phyloP scores from a whole-genome alignment of 2,888 invertebrate genomes.

The Hybos culiciformis region DNA sequence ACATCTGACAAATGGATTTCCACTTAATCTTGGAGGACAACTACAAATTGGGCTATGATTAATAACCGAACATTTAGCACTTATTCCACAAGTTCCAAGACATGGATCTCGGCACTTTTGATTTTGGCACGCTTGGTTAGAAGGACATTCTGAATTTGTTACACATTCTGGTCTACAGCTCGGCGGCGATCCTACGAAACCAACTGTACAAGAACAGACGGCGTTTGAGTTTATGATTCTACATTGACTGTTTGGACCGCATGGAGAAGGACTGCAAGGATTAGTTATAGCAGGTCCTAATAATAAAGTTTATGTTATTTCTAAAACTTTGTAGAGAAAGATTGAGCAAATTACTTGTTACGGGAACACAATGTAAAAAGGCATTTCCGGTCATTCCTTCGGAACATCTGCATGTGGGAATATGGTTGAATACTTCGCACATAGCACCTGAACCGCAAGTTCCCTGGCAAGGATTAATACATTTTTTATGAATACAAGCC shows the following conservation, averaged over 20 bases:
- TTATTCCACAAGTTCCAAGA: conserved; percentile 59
- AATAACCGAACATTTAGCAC: conserved; percentile 56
- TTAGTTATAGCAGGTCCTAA: conserved; percentile 36
- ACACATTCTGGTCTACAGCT: conserved; percentile 66
- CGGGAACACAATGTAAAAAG: conserved; percentile 42
- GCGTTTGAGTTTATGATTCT: conserved; percentile 39
- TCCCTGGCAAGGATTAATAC: conserved; percentile 62
- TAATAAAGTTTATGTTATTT: background rate
- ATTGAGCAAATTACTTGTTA: conserved; percentile 15
- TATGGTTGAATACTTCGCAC: conserved; percentile 63
- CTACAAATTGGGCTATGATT: conserved; percentile 70
- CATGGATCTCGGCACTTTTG: conserved; percentile 72
- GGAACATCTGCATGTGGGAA: conserved; percentile 62
- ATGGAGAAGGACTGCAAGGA: conserved; percentile 58
- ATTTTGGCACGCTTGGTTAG: conserved; percentile 60
- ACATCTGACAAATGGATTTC: conserved; percentile 65
- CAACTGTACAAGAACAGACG: conserved; percentile 60
- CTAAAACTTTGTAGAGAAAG: conserved; percentile 4
- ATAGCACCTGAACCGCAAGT: conserved; percentile 63
- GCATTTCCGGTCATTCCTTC: conserved; percentile 61
- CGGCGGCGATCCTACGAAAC: conserved; percentile 61
- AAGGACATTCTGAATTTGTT: conserved; percentile 60
- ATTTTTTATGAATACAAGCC: conserved; percentile 60
- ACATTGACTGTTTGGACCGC: conserved; percentile 66
- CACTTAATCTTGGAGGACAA: conserved; percentile 52